Evolutionary conservation across 2,797 vertebrate species (phyloP).

Genomic region (Forpus xanthops): DNA sequence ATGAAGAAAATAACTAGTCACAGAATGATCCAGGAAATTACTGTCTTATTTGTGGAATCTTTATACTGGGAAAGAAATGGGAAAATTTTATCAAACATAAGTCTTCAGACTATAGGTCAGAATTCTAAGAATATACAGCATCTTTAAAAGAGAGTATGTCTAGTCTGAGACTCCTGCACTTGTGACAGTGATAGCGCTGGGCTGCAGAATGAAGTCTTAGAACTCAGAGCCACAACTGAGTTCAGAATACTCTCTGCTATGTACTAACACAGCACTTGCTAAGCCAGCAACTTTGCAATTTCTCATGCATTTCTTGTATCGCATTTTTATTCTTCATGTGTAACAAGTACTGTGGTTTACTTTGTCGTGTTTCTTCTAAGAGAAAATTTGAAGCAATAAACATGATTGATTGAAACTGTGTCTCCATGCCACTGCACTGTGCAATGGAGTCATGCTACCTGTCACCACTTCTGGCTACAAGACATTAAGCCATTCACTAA

Average conservation of each 20-base stretch:
- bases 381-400: constrained; percentile 28
- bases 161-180: not conserved
- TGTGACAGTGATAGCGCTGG: not conserved
- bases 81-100: not conserved
- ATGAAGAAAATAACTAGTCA: not conserved
- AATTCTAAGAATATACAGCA: not conserved
- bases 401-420: not conserved
- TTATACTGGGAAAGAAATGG: not conserved
- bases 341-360: not conserved
- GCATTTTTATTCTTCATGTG: not conserved
- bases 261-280: not conserved
- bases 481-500: not conserved
- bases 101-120: not conserved
- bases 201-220: not conserved
- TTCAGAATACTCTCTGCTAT: not conserved
- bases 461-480: not conserved
- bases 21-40: not conserved
- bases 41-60: not conserved
- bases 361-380: not conserved
- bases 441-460: not conserved
- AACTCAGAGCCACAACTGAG: not conserved
- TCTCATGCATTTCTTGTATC: not conserved
- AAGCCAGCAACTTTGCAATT: not conserved
- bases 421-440: not conserved
- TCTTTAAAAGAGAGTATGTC: not conserved